Base-by-base conservation (phyloP, 2,888 invertebrate species). In the Flabesymbios commensalis region DNA sequence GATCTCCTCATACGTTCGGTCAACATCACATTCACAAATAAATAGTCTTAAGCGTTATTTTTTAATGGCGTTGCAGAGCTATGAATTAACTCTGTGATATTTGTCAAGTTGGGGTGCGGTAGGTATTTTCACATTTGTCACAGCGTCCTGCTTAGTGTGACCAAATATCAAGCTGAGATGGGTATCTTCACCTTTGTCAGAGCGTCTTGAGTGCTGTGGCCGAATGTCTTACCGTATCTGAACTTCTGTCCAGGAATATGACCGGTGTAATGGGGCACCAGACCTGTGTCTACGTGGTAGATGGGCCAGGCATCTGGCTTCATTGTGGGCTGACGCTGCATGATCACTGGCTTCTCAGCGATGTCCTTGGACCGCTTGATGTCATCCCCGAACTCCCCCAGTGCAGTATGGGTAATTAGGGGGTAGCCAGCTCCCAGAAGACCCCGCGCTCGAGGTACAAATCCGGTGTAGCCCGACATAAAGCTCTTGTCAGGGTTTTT, bases 211-310 rank as follows among this genome's bases (percentile, higher is more conserved):
- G 78, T 78, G 53, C 76, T 76, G 68, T 73, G 68, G 4, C 78
- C 78, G 59, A 77, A 78, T 1, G 78, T 78, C 24, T 72, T 67
- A 4, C 78, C 78, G 54, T 75, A 75, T n/a, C 76, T 67, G 69
- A 77, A 76, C 59, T 77, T 77, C 64, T 77, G 73, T 26, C 76
- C 78, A 59, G 78, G 78, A 45, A 78, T 76, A 60, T 78, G 78
- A 49, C 78, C 78, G 14, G 77, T 76, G 56, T 78, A 78, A 45
- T 76, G 73, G 1, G 78, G 78, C 4, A 78, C 74, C 19, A 78
- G 69, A 17, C 77, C 77, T 24, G 70, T 68, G 39, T 74, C 71
- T n/a, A 66, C 58, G 2, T 75, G 76, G 60, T 78, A 78, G 42
- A 78, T 70, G n/a, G 65, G 59, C 57, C 69, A 70, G 2, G 67